These are phyloP conservation scores for Xenops minutus DNA, from an alignment of 2,797 vertebrate genomes.

Conservation along the genomic window DNA sequence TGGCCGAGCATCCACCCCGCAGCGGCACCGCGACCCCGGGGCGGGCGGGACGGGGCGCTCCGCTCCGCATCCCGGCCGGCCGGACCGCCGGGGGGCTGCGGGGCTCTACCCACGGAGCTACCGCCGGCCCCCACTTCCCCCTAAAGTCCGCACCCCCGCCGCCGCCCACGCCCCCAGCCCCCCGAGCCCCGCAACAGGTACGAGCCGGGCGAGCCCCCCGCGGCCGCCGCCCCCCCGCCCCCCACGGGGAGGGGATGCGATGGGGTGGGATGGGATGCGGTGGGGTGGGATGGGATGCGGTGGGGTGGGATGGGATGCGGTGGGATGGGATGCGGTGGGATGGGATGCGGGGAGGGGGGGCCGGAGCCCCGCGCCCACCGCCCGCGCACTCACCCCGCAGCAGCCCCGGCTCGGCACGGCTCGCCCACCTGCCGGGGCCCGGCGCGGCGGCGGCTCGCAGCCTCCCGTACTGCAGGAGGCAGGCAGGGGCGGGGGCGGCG, in stretches of 20 bases:
- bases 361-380: not conserved
- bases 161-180: not conserved
- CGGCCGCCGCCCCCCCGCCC: not conserved
- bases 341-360: not conserved
- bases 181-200: not conserved
- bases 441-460: not conserved
- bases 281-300: too few species aligned
- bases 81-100: not conserved
- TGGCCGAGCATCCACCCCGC: not conserved
- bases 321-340: not conserved
- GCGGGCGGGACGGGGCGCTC: not conserved
- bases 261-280: too few species aligned
- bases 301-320: too few species aligned
- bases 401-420: not conserved
- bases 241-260: not conserved
- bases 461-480: conserved; percentile 12
- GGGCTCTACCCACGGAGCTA: not conserved
- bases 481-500: conserved; percentile 72
- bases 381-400: not conserved
- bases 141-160: not conserved
- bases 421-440: not conserved
- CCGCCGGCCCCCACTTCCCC: not conserved
- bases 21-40: not conserved
- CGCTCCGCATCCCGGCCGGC: not conserved
- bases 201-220: not conserved